These are phyloP conservation scores for Syndactyla subalaris DNA, from an alignment of 2,797 vertebrate species.

Conservation along the genomic window DNA sequence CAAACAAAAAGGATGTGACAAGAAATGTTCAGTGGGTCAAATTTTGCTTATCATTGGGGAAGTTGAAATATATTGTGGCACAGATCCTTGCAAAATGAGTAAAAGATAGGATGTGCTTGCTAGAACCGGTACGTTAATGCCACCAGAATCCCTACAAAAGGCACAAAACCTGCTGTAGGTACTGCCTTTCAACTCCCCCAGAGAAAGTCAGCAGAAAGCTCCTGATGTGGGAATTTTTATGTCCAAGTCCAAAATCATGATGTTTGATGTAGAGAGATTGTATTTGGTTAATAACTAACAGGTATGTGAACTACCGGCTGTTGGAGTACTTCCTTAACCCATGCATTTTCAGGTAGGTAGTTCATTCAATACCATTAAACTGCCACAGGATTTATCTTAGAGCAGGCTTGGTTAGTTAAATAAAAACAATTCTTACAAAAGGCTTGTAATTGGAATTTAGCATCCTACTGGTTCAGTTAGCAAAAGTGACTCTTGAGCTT, in stretches of 20 bases:
- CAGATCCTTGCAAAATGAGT: not conserved
- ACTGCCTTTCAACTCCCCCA: not conserved
- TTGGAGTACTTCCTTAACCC: not conserved
- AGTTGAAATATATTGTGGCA: not conserved
- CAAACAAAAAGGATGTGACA: not conserved
- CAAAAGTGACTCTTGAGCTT: not conserved
- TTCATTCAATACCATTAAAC: not conserved
- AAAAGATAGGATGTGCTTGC: not conserved
- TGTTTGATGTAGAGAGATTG: not conserved
- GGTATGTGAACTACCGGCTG: not conserved
- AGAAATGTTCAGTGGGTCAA: not conserved
- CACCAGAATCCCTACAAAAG: not conserved
- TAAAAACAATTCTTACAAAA: not conserved
- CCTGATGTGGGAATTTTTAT: not conserved
- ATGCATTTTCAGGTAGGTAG: not conserved
- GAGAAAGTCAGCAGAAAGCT: not conserved
- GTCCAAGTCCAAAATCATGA: not conserved
- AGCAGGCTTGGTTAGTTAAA: not conserved
- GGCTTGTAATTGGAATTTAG: not conserved
- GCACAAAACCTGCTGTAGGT: not conserved
- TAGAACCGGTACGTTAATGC: not conserved
- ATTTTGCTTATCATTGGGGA: not conserved
- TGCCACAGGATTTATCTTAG: not conserved
- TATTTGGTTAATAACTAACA: constrained; percentile 44
- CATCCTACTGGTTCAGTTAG: not conserved